Base-by-base conservation (phyloP, 1,140 invertebrate species). In the Drosophila carrolli region DNA sequence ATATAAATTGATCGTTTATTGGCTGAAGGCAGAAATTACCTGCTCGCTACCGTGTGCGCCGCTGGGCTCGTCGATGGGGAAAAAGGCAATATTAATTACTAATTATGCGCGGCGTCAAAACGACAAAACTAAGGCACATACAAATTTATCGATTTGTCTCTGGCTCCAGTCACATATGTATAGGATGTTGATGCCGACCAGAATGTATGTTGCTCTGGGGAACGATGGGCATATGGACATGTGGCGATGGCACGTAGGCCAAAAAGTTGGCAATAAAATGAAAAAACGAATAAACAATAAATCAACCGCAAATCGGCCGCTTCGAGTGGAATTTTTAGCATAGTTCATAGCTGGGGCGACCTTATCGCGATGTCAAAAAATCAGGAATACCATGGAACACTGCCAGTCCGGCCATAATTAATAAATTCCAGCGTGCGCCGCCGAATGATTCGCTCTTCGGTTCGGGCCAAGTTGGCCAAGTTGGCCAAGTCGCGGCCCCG, bases 351-450 rank as follows among this genome's bases (percentile, higher is more conserved):
- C 35, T 38, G 16, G 16, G 48, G 35, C 53, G 44, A 35, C 47
- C 46, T 55, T 27, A 41, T 46, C 40, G 32, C 14, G 43, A 55
- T 37, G 60, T 72, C 67, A 62, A 43, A 38, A 47, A 43, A 46
- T 11, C 53, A 60, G 37, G 67, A 75, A 70, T 77, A 38, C 44
- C 76, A 53, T 75, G 61, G 48, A 40, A 53, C 40, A 27, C 51
- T 29, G 37, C 27, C 29, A 40, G 46, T 57, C 59, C 70, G 70
- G 57, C 67, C 71, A 86, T 86, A 88, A 88, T 89, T 88, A 84
- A 89, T 89, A 89, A 89, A 88, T 88, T 88, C 83, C 83, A 88
- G 83, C 83, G 83, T 88, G 80, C 84, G 83, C 83, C 80, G 63
- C 63, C 43, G 75, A 66, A 51, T 78, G 71, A 81, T 60, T 78